Evolutionary conservation across 2,797 vertebrate species (phyloP), one percentile per base, ranked within the genome.

Genomic region (Peromyscus nudipes): DNA sequence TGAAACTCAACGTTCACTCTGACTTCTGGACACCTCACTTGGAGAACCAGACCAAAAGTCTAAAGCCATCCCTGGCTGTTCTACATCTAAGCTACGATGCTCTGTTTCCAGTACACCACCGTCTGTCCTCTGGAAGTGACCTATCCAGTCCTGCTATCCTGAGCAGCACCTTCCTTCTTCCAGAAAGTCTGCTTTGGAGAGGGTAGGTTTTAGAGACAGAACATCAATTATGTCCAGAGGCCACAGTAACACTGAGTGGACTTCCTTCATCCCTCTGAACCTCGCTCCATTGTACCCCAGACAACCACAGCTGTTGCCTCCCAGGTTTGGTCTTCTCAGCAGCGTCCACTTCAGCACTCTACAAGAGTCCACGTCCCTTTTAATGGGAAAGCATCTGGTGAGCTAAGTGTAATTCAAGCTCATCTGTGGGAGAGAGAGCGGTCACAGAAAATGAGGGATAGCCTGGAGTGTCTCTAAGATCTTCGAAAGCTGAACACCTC

Each of bases 41-140:
- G 23, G 23, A 93, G 83, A 67, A 84, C 37, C 29, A 96, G 49
- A 77, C 62, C 29, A 90, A 29, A 95, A 82, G 23, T 77, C 25
- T 29, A 82, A 82, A 82, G 60, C 37, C 93, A 25, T 37, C 5
- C 71, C 55, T 65, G 75, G 52, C 62, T 52, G 23, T 21, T 43
- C 13, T 55, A 1, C n/a, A 37, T 71, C 17, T 25, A 60, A 27
- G 25, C 21, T 4, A 7, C 31, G 19, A 40, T 31, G 29, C 16
- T 69, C 8, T 69, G 46, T 52, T 62, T 89, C 43, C 11, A 82
- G 31, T 11, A 60, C 10, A 46, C 52, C 2, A 1, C 40, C n/a
- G 57, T 49, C 67, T 11, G n/a, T 12, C 16, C 17, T 83, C 43
- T 87, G 2, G n/a, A 43, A 86, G 88, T 17, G 16, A 31, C 29